Conservation (phyloP, 2,888 invertebrate species). For the Leptodirus hochenwartii region DNA sequence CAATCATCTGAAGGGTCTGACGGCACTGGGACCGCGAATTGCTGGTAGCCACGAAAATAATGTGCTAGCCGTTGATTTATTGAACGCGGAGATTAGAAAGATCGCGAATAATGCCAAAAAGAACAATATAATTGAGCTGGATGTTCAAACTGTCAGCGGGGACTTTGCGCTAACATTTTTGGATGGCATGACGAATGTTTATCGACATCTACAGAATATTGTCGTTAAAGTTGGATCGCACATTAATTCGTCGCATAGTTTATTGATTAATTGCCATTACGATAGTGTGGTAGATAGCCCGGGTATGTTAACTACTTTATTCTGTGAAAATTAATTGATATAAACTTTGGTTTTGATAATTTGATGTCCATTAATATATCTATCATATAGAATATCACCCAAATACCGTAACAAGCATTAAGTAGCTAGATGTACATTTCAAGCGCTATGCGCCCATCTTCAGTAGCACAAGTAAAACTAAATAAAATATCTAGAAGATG, state of each 20-base stretch:
- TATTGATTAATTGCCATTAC: constrained; percentile 62
- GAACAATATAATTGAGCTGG: constrained; percentile 31
- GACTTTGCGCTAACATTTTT: constrained; percentile 49
- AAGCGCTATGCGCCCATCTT: too few species aligned
- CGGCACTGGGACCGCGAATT: constrained; percentile 39
- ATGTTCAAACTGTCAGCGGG: constrained; percentile 45
- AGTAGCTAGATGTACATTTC: too few species aligned
- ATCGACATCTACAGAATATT: constrained; percentile 47
- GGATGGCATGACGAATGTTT: constrained; percentile 54
- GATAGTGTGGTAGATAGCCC: constrained; percentile 56
- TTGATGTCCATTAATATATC: too few species aligned
- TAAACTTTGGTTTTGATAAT: too few species aligned
- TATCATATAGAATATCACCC: too few species aligned
- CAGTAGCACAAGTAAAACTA: too few species aligned
- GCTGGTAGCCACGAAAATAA: constrained; percentile 53
- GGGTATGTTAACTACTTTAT: constrained; percentile 28
- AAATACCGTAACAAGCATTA: too few species aligned
- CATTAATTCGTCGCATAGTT: constrained; percentile 32
- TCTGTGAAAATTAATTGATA: too few species aligned
- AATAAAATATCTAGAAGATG: too few species aligned
- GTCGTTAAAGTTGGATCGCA: constrained; percentile 43
- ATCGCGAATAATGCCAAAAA: constrained; percentile 28
- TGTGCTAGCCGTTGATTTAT: constrained; percentile 33
- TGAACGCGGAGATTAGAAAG: constrained; percentile 27
- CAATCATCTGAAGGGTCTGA: constrained; percentile 41